A percentile compares a stretch with the other conserved stretches of the same genome.
phyloP scores from a whole-genome alignment of 1,140 invertebrate genomes.

The Grapholita molesta region DNA sequence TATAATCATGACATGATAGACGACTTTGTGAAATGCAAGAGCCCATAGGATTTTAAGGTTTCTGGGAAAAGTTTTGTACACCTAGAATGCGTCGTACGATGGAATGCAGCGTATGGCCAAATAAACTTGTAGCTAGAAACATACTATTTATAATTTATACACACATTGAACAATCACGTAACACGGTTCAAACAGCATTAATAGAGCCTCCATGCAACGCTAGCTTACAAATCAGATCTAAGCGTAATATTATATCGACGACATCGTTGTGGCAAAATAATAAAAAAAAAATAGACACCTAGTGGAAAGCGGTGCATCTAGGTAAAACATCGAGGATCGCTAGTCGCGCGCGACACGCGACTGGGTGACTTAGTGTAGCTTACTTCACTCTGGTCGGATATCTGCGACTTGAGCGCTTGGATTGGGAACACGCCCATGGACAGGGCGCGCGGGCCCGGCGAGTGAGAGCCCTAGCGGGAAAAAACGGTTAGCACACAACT shows the following conservation, averaged over 20 bases:
- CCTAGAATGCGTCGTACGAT: conserved; percentile 24
- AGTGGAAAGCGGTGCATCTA: conserved; percentile 74
- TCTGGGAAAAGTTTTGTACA: background rate
- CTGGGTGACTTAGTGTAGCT: conserved; percentile 79
- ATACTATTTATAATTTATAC: conserved; percentile 20
- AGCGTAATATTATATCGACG: conserved; percentile 14
- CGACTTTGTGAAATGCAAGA: background rate
- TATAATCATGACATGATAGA: background rate
- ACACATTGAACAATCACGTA: conserved; percentile 19
- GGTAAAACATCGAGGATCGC: conserved; percentile 65
- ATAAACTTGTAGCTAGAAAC: background rate
- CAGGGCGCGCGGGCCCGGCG: conserved; percentile 90
- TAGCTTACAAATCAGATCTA: conserved; percentile 34
- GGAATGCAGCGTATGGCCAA: background rate
- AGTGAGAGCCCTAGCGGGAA: conserved; percentile 88
- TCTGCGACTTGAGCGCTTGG: conserved; percentile 90
- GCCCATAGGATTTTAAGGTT: background rate
- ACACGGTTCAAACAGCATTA: conserved; percentile 21
- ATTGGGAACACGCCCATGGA: conserved; percentile 93
- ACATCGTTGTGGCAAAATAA: conserved; percentile 25
- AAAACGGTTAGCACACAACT: conserved; percentile 77
- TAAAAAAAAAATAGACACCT: conserved; percentile 59
- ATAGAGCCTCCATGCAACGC: conserved; percentile 25
- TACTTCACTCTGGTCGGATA: conserved; percentile 91
- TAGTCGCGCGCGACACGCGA: conserved; percentile 67